These are phyloP conservation scores for Parnassius orleans DNA, from an alignment of 2,888 invertebrate species.

Conservation along the genomic window DNA sequence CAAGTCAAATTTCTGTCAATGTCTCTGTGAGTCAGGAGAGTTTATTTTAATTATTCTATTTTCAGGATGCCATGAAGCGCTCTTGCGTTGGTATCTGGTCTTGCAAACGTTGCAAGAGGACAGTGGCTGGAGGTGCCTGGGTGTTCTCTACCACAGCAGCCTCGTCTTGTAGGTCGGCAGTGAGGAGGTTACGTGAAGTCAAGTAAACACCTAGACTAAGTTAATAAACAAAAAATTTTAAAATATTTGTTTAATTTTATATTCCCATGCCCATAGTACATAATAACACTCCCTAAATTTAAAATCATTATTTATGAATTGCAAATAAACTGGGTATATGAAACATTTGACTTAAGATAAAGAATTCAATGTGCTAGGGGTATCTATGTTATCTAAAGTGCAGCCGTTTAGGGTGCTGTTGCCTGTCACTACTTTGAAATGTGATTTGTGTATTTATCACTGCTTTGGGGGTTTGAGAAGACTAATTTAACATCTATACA, in stretches of 20 bases:
- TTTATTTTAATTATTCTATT: conserved; percentile 29
- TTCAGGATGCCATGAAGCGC: conserved; percentile 98
- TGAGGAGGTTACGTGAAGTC: conserved; percentile 96
- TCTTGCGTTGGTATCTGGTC: conserved; percentile 99
- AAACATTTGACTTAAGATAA: no score
- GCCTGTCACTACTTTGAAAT: no score
- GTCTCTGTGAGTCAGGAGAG: no score
- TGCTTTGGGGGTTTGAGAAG: no score
- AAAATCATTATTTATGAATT: conserved; percentile 1
- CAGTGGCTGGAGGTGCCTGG: conserved; percentile 99
- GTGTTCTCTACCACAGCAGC: conserved; percentile 99
- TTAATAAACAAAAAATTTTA: conserved; percentile 60
- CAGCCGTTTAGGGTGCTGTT: no score
- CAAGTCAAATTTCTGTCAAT: no score
- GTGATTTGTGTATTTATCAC: no score
- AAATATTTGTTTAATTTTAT: conserved; percentile 45
- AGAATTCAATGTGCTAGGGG: no score
- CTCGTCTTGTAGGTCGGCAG: conserved; percentile 97
- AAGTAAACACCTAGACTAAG: conserved; percentile 72
- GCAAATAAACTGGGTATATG: no score
- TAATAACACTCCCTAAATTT: conserved; percentile 4
- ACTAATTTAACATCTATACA: no score
- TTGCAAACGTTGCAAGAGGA: conserved; percentile 97
- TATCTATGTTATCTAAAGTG: no score
- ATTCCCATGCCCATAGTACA: not conserved